Conservation (phyloP, 2,797 vertebrate genomes). For the Schizothorax lantsangensis region DNA sequence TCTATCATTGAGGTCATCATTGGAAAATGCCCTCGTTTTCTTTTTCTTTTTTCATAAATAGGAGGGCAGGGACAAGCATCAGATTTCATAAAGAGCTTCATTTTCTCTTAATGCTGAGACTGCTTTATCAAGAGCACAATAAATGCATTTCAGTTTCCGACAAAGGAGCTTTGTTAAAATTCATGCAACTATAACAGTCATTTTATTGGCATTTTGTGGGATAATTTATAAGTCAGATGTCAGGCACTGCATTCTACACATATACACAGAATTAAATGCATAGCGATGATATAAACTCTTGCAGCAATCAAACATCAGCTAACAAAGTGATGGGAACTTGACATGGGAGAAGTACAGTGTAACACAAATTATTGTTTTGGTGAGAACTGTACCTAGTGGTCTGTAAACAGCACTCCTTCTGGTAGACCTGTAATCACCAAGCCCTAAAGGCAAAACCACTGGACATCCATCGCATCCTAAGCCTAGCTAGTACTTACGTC, state of each 20-base stretch:
- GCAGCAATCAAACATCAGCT: neutral
- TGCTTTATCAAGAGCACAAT: slow-evolving; percentile 48
- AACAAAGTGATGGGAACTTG: slow-evolving; percentile 32
- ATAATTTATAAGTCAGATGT: neutral
- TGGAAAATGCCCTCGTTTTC: slow-evolving; percentile 39
- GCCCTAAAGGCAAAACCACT: slow-evolving; percentile 30
- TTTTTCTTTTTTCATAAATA: neutral
- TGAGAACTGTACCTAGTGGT: slow-evolving; percentile 43
- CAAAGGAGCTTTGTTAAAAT: slow-evolving; percentile 56
- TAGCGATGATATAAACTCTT: neutral
- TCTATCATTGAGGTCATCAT: neutral
- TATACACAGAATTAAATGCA: neutral
- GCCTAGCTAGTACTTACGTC: slow-evolving; percentile 52
- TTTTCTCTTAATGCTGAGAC: slow-evolving; percentile 33
- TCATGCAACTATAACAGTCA: slow-evolving; percentile 12
- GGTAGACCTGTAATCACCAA: slow-evolving; percentile 64
- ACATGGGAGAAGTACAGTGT: slow-evolving; percentile 45
- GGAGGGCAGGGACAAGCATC: neutral
- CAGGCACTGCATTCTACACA: neutral
- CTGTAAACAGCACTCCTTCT: slow-evolving; percentile 51
- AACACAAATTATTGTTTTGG: slow-evolving; percentile 56
- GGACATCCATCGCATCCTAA: slow-evolving; percentile 38
- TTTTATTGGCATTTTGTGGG: slow-evolving; percentile 26
- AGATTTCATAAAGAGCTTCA: slow-evolving; percentile 38
- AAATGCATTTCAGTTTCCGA: slow-evolving; percentile 47